These are phyloP conservation scores for Aurelia sp. DNA, from an alignment of 30 jellyfish, hydroid and myxozoan species.

Conservation along the genomic window DNA sequence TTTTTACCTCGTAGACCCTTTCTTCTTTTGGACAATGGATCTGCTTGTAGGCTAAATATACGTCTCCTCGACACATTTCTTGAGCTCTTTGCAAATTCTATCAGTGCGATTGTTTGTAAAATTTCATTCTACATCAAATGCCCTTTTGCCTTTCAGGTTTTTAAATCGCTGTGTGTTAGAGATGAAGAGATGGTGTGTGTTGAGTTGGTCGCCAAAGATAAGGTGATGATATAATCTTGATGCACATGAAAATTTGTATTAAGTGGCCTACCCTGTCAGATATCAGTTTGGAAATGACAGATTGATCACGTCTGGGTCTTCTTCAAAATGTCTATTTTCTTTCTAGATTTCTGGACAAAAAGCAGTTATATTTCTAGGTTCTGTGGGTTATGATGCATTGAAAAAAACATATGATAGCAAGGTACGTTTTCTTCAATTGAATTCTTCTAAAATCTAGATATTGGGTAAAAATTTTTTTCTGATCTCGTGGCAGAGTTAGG, in stretches of 20 bases:
- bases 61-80: no score
- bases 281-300: not conserved
- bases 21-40: no score
- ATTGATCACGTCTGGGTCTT: not conserved
- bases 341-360: conserved; percentile 37
- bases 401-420: conserved; percentile 78
- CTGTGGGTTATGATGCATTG: conserved; percentile 84
- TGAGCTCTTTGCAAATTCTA: no score
- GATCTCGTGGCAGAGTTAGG: not conserved
- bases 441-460: not conserved
- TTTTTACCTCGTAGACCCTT: no score
- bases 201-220: conserved; percentile 79
- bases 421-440: conserved; percentile 36
- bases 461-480: not conserved
- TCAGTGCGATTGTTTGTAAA: no score
- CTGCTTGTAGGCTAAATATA: no score
- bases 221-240: conserved; percentile 28
- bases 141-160: conserved; percentile 58
- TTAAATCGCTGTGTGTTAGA: conserved; percentile 75
- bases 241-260: not conserved
- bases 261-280: not conserved
- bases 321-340: conserved; percentile 29
- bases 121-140: no score
- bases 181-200: conserved; percentile 90
- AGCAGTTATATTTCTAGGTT: conserved; percentile 88